Evolutionary conservation across 2,797 vertebrate species (phyloP), one percentile per base, ranked within the genome.

Genomic region (Hippocampus kuda): DNA sequence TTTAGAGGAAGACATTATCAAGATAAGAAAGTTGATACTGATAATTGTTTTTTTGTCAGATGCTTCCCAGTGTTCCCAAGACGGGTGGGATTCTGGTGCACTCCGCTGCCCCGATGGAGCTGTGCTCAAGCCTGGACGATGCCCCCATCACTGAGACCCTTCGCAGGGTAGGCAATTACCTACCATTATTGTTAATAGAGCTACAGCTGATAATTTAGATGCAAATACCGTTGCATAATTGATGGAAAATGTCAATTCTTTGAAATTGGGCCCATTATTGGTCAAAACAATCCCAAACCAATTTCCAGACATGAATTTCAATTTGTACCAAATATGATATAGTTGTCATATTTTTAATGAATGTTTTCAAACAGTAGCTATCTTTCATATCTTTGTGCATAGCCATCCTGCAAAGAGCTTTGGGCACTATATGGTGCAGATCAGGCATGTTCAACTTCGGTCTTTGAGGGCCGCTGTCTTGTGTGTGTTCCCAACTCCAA

Each of bases 101-200:
- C 81, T 92, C 79, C 24, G 80, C 70, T 75, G 72, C 85, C 80
- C 78, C 82, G 53, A 82, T 68, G 64, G 90, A 75, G 24, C 91
- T 94, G 6, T 94, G 91, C 12, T 79, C 72, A n/a, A 70, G 69
- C 70, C 49, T 95, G 69, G 89, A 91, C 9, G 77, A 73, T 0
- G 86, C 93, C 2, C 92, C 94, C 0, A 68, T 98, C 70, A 87
- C 76, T 2, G 77, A 89, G 20, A n/a, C 63, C n/a, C 79, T 97
- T 69, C 92, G 90, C 85, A 86, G 89, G 93, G 97, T 98, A 83
- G 81, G 74, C 61, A 30, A 27, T 4, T 41, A 42, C 2, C 4
- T 41, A 22, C 22, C 12, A 22, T 57, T 54, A 71, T 38, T 38
- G 34, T 30, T 42, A 15, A 71, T 67, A 57, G 16, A 22, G n/a